Evolutionary conservation across 1,140 invertebrate species (phyloP).

Genomic region (Drosophila jambulina): DNA sequence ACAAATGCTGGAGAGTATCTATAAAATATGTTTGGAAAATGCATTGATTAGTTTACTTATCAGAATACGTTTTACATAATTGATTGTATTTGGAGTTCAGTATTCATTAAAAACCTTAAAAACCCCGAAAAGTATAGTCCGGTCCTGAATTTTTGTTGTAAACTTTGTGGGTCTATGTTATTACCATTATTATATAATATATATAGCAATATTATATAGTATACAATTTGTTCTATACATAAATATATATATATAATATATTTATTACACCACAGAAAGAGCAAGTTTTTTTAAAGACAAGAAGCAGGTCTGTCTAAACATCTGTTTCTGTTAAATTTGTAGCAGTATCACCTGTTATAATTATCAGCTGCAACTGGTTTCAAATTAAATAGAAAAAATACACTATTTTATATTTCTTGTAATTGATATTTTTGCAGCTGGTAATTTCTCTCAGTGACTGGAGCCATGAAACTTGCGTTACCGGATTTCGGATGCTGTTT

Average conservation of each 20-base stretch:
- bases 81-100: no score
- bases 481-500: conserved; percentile 77
- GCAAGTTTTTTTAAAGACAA: neutral
- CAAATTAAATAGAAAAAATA: no score
- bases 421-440: neutral
- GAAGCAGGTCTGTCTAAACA: neutral
- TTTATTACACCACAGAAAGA: neutral
- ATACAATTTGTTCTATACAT: no score
- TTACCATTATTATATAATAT: no score
- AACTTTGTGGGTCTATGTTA: no score
- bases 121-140: no score
- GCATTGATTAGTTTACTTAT: neutral
- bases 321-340: neutral
- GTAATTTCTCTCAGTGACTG: conserved; percentile 20
- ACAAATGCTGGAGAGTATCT: neutral
- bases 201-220: no score
- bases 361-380: neutral
- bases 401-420: neutral
- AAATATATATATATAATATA: no score
- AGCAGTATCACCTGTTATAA: neutral
- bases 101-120: no score
- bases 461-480: conserved; percentile 78
- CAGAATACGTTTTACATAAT: no score
- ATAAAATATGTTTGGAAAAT: neutral
- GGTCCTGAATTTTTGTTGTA: no score